Conservation (phyloP, 2,113 vertebrate genomes). For the Trachemys scripta region DNA sequence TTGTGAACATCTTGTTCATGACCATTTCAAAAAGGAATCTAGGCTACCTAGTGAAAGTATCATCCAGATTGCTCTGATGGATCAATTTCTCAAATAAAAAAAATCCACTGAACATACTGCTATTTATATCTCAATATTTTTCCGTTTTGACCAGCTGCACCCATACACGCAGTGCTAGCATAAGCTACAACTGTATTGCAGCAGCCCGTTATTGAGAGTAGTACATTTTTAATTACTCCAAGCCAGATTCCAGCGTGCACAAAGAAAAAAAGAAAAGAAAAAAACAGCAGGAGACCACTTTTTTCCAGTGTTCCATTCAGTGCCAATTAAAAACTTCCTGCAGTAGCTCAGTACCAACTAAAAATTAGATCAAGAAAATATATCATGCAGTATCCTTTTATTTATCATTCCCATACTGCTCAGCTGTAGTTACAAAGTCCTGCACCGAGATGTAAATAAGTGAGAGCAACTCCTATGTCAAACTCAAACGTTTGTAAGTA, state of each 20-base stretch:
- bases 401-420: constrained; percentile 44
- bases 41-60: accelerated
- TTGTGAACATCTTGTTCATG: background rate
- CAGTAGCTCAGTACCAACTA: constrained; percentile 46
- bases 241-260: constrained; percentile 42
- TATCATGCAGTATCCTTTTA: background rate
- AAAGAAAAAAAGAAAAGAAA: background rate
- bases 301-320: constrained; percentile 46
- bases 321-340: constrained; percentile 68
- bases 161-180: background rate
- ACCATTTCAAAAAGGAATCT: constrained; percentile 6
- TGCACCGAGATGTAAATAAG: constrained; percentile 50
- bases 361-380: constrained; percentile 57
- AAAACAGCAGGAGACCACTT: constrained; percentile 22
- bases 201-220: constrained; percentile 41
- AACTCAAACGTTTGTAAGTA: background rate
- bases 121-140: background rate
- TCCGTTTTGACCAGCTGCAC: constrained; percentile 39
- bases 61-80: background rate
- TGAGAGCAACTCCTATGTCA: constrained; percentile 18
- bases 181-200: constrained; percentile 25
- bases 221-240: constrained; percentile 67
- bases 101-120: background rate
- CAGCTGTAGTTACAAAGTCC: constrained; percentile 21
- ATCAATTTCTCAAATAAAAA: constrained; percentile 25